Base-by-base conservation (phyloP, 2,113 vertebrate genomes). In the Malurus elegans region DNA sequence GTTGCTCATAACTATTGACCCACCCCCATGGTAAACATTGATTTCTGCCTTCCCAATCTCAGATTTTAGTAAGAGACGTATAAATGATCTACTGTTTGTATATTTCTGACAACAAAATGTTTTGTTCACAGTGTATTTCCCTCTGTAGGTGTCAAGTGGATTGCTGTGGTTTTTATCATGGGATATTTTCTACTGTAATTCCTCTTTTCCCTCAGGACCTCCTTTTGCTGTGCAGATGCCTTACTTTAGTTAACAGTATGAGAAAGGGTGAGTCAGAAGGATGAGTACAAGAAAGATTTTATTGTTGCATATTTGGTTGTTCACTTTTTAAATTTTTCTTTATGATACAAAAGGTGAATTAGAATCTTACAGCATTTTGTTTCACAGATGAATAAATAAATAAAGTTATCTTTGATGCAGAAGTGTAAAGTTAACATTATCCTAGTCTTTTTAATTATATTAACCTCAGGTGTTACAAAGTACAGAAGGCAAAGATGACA, bases 21-120 rank as follows among this genome's bases (percentile, higher is more conserved):
- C 3, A 0, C 26, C 8, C 19, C 7, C 19, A 6, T 6, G 6
- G 9, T 32, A 38, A 69, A 40, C 11, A n/a, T 8, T 51, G 10
- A 54, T 84, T 84, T 74, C 26, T 12, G 86, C 26, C 38, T 86
- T 80, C 17, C 34, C 5, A 19, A 9, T 71, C 29, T 73, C 18
- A 10, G 8, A 42, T 53, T 34, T 78, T 53, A 79, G 8, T 64
- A 47, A 83, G 16, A 73, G 29, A 62, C 60, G 13, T 23, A 92
- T 78, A 17, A 70, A 36, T 74, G 47, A 6, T 23, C 10, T 44
- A 4, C 17, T 60, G 3, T 56, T 71, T 45, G 12, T 67, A 1
- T 92, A 40, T 86, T 91, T 79, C 36, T 29, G 4, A 18, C 61
- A 76, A 36, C 18, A 64, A 58, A 71, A 73, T 78, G 45, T 0